Evolutionary conservation across 2,888 invertebrate genomes (phyloP), one percentile per base, ranked within the genome.

Genomic region (Harpalus rubripes): DNA sequence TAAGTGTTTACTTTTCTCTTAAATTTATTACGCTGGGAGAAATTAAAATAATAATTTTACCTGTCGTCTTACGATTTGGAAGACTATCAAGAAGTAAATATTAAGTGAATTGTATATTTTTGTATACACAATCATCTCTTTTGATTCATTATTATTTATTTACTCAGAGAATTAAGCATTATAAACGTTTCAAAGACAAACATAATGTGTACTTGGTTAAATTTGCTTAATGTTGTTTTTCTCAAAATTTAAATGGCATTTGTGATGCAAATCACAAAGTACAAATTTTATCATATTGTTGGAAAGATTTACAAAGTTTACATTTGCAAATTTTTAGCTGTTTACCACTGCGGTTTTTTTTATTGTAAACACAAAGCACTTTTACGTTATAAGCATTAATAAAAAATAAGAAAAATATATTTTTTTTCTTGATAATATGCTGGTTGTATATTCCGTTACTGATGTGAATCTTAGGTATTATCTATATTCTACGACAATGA

Each of bases 1-100:
- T 12, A 52, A 7, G 8, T 78, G 26, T 78, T 78, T 78, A 78
- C 78, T 56, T 56, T 76, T 56, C 76, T 76, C 76, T 76, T 58
- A 56, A 78, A 78, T 78, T 78, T 58, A 56, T 58, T 8, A 56
- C 78, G 56, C 12, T 22, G 3, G 12, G 7, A 78, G 4, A 52
- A 76, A 76, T 7, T 16, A 32, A 16, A 52, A 12, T 18, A 15
- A 26, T 15, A 26, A 32, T 56, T 56, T 56, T 26, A 56, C 58
- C 26, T 22, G 78, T 15, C 68, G 32, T 15, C n/a, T 32, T n/a
- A 68, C 26, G 26, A 7, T 32, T 32, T 59, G 7, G 39, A 26
- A 68, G 12, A 52, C 32, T 32, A 4, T 32, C 32, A 32, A 32
- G 6, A 32, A 32, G 32, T 32, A 32, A 32, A 32, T 32, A 32